Evolutionary conservation across 2,113 vertebrate species (phyloP).

Genomic region (Pseudois nayaur): DNA sequence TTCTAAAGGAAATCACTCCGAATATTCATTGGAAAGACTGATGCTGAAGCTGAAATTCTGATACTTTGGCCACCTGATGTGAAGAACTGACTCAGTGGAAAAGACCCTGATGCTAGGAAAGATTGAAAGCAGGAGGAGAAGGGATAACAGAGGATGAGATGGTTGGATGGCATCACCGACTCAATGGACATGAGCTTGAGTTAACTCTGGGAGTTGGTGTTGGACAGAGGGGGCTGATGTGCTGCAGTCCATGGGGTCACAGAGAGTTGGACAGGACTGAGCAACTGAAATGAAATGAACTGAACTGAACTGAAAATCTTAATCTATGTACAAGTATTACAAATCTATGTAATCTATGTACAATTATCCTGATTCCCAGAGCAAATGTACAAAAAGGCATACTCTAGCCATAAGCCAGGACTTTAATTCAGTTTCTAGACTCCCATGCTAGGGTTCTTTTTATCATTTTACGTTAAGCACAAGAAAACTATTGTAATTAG

Average conservation of each 20-base stretch:
- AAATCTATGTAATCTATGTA: not conserved
- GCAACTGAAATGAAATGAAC: not conserved
- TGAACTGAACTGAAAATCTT: not conserved
- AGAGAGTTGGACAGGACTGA: not conserved
- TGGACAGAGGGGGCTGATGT: not conserved
- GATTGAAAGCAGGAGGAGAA: not conserved
- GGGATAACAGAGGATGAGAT: not conserved
- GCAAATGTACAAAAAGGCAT: not conserved
- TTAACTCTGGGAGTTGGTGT: not conserved
- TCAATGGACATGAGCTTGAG: not conserved
- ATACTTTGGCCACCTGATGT: not conserved
- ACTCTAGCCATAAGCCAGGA: not conserved
- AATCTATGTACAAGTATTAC: not conserved
- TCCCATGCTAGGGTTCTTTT: not conserved
- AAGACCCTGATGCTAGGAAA: not conserved
- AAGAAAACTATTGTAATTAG: not conserved
- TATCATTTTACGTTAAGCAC: not conserved
- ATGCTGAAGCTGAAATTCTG: not conserved
- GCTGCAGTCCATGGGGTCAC: not conserved
- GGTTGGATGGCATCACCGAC: not conserved
- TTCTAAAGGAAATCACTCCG: not conserved
- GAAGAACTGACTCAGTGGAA: not conserved
- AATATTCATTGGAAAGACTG: not conserved
- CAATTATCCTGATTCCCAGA: not conserved
- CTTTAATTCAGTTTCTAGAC: not conserved